These are phyloP conservation scores for Pachyrhynchus sulphureomaculatus DNA, from an alignment of 1,140 invertebrate species.

Conservation along the genomic window DNA sequence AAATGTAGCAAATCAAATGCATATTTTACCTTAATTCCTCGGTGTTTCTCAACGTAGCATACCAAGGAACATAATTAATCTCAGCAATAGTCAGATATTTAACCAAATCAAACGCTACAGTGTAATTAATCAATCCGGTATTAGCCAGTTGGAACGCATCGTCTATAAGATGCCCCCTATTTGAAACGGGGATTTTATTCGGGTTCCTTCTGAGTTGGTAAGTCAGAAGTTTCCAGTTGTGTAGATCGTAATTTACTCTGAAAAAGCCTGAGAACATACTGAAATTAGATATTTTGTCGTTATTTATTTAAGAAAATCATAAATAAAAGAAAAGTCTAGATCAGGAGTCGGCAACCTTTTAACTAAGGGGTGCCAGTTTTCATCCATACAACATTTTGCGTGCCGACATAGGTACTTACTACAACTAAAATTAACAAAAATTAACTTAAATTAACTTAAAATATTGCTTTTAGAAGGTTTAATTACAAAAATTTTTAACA, in stretches of 20 bases:
- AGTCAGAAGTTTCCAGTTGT: conserved; percentile 61
- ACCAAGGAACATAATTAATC: conserved; percentile 45
- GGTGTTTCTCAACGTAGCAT: conserved; percentile 39
- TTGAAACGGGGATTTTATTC: conserved; percentile 61
- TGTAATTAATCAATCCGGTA: conserved; percentile 60
- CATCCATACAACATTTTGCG: too few relatives aligned
- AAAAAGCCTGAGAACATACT: conserved; percentile 59
- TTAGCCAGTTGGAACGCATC: conserved; percentile 58
- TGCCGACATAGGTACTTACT: too few relatives aligned
- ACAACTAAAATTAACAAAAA: too few relatives aligned
- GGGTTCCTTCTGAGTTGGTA: conserved; percentile 52
- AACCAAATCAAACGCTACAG: conserved; percentile 61
- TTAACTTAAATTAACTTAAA: too few relatives aligned
- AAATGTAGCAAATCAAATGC: too few relatives aligned
- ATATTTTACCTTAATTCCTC: conserved; percentile 22
- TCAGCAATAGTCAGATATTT: conserved; percentile 58
- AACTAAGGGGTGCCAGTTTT: too few relatives aligned
- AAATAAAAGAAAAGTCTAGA: too few relatives aligned
- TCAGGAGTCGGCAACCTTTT: too few relatives aligned
- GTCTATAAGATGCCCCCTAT: conserved; percentile 67
- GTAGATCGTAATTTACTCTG: conserved; percentile 64
- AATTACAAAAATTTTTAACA: too few relatives aligned
- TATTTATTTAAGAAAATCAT: too few relatives aligned
- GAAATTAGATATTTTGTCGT: too few relatives aligned
- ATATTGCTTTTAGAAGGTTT: too few relatives aligned